A percentile compares a stretch with the other conserved stretches of the same genome.
Conservation (phyloP, 2,888 invertebrate species). For the Hirudinaria manillensis region DNA sequence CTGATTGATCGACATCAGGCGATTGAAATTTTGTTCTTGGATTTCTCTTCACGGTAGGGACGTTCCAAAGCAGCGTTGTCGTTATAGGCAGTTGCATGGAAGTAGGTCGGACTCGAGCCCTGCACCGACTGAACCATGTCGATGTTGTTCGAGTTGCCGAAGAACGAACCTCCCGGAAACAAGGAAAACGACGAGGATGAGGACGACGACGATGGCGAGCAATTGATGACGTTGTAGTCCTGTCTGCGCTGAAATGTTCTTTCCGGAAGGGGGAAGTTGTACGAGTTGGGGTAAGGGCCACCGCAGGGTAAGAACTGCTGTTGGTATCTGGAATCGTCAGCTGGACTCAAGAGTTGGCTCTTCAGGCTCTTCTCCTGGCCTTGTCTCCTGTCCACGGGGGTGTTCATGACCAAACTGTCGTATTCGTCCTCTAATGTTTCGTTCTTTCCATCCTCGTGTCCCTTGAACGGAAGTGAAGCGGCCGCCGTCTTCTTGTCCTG, state of each 20-base stretch:
- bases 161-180: not conserved
- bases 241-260: conserved; percentile 6
- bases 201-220: not conserved
- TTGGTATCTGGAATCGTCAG: not conserved
- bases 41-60: not conserved
- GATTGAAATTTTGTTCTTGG: not conserved
- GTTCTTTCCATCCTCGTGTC: not conserved
- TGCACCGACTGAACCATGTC: not conserved
- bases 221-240: conserved; percentile 15
- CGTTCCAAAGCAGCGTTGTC: not conserved
- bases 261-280: conserved; percentile 5
- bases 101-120: not conserved
- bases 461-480: not conserved
- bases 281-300: not conserved
- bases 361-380: not conserved
- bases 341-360: not conserved
- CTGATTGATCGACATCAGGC: not conserved
- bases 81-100: conserved; percentile 2
- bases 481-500: not conserved
- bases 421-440: not conserved
- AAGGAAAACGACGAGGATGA: not conserved
- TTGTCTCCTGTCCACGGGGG: not conserved
- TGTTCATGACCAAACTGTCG: not conserved
- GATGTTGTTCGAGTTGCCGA: conserved; percentile 23
- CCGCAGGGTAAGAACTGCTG: not conserved